phyloP scores from a whole-genome alignment of 2,888 invertebrate genomes.

The Muschampia plurimacula region DNA sequence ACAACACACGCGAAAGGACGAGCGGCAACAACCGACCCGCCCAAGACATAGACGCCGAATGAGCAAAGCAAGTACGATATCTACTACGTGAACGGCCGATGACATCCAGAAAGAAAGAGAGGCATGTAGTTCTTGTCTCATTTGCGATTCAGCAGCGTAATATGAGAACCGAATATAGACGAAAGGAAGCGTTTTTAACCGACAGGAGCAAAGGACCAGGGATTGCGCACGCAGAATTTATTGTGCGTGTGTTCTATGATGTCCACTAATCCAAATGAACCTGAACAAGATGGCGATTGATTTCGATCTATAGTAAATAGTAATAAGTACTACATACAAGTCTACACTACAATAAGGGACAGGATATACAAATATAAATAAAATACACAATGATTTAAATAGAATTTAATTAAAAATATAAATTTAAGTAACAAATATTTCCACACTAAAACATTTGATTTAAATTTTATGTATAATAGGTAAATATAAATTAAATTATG shows the following conservation, averaged over 20 bases:
- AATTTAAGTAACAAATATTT: constrained; percentile 36
- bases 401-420: constrained; percentile 43
- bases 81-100: constrained; percentile 73
- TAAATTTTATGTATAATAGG: constrained; percentile 24
- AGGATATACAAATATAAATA: constrained; percentile 15
- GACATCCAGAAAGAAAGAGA: constrained; percentile 65
- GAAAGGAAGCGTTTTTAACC: constrained; percentile 55
- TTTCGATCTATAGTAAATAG: not conserved
- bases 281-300: constrained; percentile 38
- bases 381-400: constrained; percentile 28
- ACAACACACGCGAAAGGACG: constrained; percentile 77
- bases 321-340: not conserved
- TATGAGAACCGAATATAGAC: constrained; percentile 53
- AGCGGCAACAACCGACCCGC: constrained; percentile 76
- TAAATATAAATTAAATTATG: constrained; percentile 40
- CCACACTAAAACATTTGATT: constrained; percentile 33
- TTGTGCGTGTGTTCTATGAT: constrained; percentile 41
- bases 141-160: constrained; percentile 46
- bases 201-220: constrained; percentile 61
- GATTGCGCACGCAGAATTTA: constrained; percentile 74
- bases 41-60: constrained; percentile 74
- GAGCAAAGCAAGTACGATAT: constrained; percentile 58
- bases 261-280: constrained; percentile 21
- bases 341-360: not conserved
- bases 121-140: constrained; percentile 52